Base-by-base conservation (phyloP, 2,797 vertebrate species). In the Acipenser oxyrinchus region DNA sequence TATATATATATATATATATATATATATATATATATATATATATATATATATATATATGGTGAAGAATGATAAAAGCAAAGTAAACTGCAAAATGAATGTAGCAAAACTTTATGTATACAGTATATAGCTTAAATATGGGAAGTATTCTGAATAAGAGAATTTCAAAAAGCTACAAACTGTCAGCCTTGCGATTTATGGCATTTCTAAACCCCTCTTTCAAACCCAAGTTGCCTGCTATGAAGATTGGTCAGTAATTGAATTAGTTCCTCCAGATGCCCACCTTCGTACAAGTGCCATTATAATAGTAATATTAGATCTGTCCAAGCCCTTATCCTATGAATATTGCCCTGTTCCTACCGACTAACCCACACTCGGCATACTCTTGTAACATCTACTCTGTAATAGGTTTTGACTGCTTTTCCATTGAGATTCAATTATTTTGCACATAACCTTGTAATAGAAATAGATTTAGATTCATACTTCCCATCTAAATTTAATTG, bases 181-280 rank as follows among this genome's bases (percentile, higher is more conserved):
- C 23, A 37, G 23, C 23, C 23, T 37, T 3, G 23, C 23, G 23
- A 4, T 37, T 37, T 37, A 37, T 37, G 23, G 23, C 23, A 37
- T 37, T 37, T 37, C 23, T 37, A 37, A 37, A 37, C 23, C 23
- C 23, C 23, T 37, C 23, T 37, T 37, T 37, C 23, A 37, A 37
- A 1, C 23, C 23, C 23, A 1, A 37, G 23, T 37, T 37, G 2
- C 23, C 23, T 4, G 23, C 23, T 37, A 37, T 37, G 23, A 37
- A 37, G 23, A 37, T 37, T 37, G 23, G 23, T 72, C 69, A 69
- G 72, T 76, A 75, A 78, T 77, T 67, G 66, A 72, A 75, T 65
- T 51, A 3, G 70, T 73, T 76, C 70, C 58, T 66, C 64, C 68
- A 70, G 67, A 10, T 74, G 66, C 64, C 72, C 72, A 57, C 60